Conservation (phyloP, 2,113 vertebrate species). For the Eulemur rufifrons region DNA sequence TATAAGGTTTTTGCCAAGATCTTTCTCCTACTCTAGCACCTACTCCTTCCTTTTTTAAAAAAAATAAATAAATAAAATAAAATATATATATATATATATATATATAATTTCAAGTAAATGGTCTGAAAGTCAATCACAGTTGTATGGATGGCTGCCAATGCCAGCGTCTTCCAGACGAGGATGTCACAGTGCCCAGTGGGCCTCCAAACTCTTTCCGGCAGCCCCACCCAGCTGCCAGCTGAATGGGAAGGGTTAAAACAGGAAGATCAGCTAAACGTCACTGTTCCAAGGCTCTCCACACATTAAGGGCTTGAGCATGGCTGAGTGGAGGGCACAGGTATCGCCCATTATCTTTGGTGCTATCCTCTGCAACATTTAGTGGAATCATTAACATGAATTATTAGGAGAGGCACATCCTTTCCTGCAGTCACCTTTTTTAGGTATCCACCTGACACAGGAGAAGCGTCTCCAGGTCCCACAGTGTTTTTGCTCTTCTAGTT, state of each 20-base stretch:
- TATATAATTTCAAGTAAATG: conserved; percentile 87
- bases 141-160: conserved; percentile 86
- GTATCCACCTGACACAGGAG: background rate
- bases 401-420: conserved; percentile 70
- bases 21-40: background rate
- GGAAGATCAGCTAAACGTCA: conserved; percentile 58
- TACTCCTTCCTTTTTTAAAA: background rate
- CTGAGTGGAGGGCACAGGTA: conserved; percentile 56
- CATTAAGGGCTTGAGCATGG: conserved; percentile 65
- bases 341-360: conserved; percentile 71
- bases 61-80: background rate
- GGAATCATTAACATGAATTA: conserved; percentile 77
- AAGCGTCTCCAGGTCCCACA: background rate
- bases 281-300: conserved; percentile 56
- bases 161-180: conserved; percentile 89
- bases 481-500: background rate
- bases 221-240: conserved; percentile 69
- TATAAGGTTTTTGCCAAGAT: conserved; percentile 84
- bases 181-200: conserved; percentile 82
- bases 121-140: conserved; percentile 82
- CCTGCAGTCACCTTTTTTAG: conserved; percentile 71
- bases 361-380: conserved; percentile 73
- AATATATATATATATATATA: no score
- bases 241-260: conserved; percentile 64
- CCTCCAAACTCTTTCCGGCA: conserved; percentile 70